Evolutionary conservation across 2,888 invertebrate species (phyloP).

Genomic region (Idaea aversata): DNA sequence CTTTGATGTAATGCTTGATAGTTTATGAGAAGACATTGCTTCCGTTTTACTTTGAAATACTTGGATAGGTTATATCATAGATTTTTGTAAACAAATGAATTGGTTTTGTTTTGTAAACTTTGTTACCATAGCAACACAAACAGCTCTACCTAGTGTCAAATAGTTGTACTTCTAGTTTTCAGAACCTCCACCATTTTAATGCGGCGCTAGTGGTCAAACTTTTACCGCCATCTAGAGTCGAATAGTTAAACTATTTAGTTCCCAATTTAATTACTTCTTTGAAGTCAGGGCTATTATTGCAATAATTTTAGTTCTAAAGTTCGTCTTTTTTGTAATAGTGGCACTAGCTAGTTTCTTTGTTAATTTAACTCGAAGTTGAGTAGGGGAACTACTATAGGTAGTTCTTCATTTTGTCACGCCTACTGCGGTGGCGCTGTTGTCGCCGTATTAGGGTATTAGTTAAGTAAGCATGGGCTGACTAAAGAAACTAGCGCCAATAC

Average conservation of each 20-base stretch:
- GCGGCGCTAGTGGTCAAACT: not conserved
- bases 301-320: too few relatives aligned
- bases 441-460: too few relatives aligned
- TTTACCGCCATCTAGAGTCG: slow-evolving; percentile 33
- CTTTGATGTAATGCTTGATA: slow-evolving; percentile 17
- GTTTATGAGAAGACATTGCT: slow-evolving; percentile 20
- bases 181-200: not conserved
- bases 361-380: too few relatives aligned
- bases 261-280: too few relatives aligned
- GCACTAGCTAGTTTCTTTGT: too few relatives aligned
- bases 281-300: too few relatives aligned
- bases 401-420: too few relatives aligned
- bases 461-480: too few relatives aligned
- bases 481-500: too few relatives aligned
- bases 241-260: slow-evolving; percentile 27
- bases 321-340: too few relatives aligned
- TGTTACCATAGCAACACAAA: slow-evolving; percentile 34
- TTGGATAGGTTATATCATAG: not conserved
- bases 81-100: slow-evolving; percentile 16
- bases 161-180: not conserved
- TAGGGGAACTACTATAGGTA: too few relatives aligned
- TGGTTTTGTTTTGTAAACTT: not conserved
- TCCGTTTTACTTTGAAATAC: slow-evolving; percentile 10
- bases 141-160: not conserved
- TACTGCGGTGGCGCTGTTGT: too few relatives aligned